Evolutionary conservation across 2,113 vertebrate genomes (phyloP), one percentile per base, ranked within the genome.

Genomic region (Hippocampus mohnikei): DNA sequence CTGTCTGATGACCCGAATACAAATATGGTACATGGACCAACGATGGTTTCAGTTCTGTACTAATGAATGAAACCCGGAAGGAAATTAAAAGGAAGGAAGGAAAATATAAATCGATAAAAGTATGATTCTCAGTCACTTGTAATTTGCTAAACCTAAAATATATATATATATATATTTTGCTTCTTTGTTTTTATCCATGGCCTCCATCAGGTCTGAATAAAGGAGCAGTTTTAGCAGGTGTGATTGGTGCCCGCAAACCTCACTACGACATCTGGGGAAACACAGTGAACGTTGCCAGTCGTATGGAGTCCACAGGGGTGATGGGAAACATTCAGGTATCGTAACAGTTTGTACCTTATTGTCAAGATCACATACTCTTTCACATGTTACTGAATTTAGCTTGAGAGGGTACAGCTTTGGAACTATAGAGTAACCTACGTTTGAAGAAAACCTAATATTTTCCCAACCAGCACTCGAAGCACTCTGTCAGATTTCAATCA

Each of bases 191-290:
- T 73, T 3, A 58, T 59, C 8, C 9, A 60, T 20, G 0, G 41
- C 82, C 61, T 62, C 67, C 23, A 37, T 13, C 71, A 98, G 96
- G 96, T 77, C 88, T 98, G 83, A 98, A 98, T 83, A 98, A 98
- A 83, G 96, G 96, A 0, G 95, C 92, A 0, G 95, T 98, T 58
- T 87, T 98, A 81, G 96, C 96, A 0, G 96, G 96, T 0, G 96
- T 96, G 20, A 98, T 98, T 0, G 96, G 96, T 0, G 96, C 96
- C 46, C 93, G 95, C 3, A 98, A 98, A 71, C 96, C 96, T 0
- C 96, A 98, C 86, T 98, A 96, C 0, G 96, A 98, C 82, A 98
- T 98, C 81, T 98, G 96, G 96, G 96, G 96, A 44, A 98, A 98
- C 80, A 98, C 96, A 0, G 96, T 98, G 74, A 98, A 98, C 0